Base-by-base conservation (phyloP, 2,888 invertebrate species). In the Xestia ashworthii region DNA sequence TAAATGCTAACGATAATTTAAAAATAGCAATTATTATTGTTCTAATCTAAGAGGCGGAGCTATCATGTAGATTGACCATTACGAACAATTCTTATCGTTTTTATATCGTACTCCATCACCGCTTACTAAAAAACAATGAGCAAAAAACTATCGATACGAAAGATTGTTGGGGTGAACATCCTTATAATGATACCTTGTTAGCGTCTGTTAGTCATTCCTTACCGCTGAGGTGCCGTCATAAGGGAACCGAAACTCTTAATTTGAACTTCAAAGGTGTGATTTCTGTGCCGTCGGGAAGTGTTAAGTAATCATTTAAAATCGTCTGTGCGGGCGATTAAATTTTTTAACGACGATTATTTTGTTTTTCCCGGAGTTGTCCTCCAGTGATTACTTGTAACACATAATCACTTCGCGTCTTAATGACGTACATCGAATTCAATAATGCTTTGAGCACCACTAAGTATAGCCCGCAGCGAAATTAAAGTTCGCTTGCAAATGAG, bases 121-220 rank as follows among this genome's bases (percentile, higher is more conserved):
- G 87, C 78, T 83, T 81, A 84, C 86, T 88, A 93, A 93, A 93
- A 93, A 92, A 91, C 85, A 89, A 87, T 85, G 79, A 86, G 88
- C 89, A 92, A 93, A 94, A 94, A 94, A 91, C 72, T 90, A 94
- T 95, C 95, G 95, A 95, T 94, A 94, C 82, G 83, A 85, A 90
- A 88, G 84, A 85, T 77, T 76, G 84, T 73, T 73, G 87, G 90
- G 92, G 91, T 93, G 92, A 91, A 94, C 95, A 93, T 95, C 94
- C 95, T 95, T 95, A 95, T 95, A 95, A 95, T 93, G 93, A 93
- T 90, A 91, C 90, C 96, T 96, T 96, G 96, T 96, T 96, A 96
- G 94, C 93, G 93, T 91, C 92, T 93, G 94, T 95, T 94, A 95
- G 94, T 94, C 94, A 94, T 94, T 94, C 93, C 91, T 88, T 85